These are phyloP conservation scores for Agapostemon virescens DNA, from an alignment of 2,888 invertebrate species.

Conservation along the genomic window DNA sequence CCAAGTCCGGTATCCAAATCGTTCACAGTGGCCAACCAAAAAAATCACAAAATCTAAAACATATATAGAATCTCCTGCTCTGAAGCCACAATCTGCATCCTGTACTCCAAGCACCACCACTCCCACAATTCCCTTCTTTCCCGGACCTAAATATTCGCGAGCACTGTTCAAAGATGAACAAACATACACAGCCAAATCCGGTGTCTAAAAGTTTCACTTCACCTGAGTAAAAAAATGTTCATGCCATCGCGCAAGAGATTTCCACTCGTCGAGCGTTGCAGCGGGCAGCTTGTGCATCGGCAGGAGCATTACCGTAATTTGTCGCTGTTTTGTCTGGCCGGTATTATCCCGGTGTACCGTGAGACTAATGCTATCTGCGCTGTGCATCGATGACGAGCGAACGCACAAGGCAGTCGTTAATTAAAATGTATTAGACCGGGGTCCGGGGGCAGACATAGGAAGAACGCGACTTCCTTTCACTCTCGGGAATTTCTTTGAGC, in stretches of 20 bases:
- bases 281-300: not conserved
- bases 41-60: not conserved
- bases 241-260: too few species aligned
- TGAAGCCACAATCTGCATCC: not conserved
- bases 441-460: constrained; percentile 16
- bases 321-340: constrained; percentile 14
- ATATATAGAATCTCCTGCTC: too few species aligned
- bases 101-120: not conserved
- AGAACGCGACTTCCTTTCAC: constrained; percentile 56
- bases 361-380: constrained; percentile 18
- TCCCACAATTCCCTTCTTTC: not conserved
- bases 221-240: not conserved
- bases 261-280: not conserved
- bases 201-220: not conserved
- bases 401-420: constrained; percentile 24
- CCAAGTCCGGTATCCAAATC: not conserved
- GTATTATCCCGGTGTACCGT: not conserved
- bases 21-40: not conserved
- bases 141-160: not conserved
- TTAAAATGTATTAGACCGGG: constrained; percentile 43
- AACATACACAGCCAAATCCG: not conserved
- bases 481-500: constrained; percentile 41
- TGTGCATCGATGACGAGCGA: constrained; percentile 25
- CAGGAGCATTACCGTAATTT: constrained; percentile 11
- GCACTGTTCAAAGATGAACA: not conserved